These are phyloP conservation scores for Coptodon bakossiorum DNA, from an alignment of 2,113 vertebrate species.

Conservation along the genomic window DNA sequence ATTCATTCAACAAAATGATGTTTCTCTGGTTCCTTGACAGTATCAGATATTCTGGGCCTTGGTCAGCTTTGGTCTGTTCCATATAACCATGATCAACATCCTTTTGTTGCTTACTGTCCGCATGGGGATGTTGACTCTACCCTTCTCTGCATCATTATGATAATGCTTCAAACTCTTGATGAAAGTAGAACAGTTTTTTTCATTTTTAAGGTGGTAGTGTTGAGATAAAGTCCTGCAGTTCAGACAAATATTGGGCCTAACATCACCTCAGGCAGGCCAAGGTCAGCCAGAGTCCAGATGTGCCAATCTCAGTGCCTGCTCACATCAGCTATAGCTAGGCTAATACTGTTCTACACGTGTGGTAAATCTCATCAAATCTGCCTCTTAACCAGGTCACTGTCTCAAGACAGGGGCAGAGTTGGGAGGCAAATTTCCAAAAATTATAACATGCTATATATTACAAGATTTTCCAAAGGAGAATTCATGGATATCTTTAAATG, in stretches of 20 bases:
- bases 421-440: not conserved
- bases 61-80: not conserved
- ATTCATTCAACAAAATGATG: not conserved
- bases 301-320: not conserved
- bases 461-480: not conserved
- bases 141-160: not conserved
- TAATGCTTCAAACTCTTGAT: not conserved
- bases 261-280: not conserved
- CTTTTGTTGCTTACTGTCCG: not conserved
- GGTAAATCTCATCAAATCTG: not conserved
- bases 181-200: not conserved
- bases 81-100: rapidly evolving
- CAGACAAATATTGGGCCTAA: not conserved
- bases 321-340: not conserved
- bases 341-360: not conserved
- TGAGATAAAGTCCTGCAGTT: not conserved
- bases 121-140: not conserved
- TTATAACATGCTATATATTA: not conserved
- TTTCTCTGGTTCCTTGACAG: not conserved
- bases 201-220: not conserved
- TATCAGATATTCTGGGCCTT: not conserved
- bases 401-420: not conserved
- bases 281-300: not conserved
- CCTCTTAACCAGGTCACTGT: not conserved
- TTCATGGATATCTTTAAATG: not conserved